Percentiles rank a stretch among this genome's conserved stretches.
These are phyloP conservation scores for Colaptes auratus DNA, from an alignment of 2,113 vertebrate species.

Conservation along the genomic window DNA sequence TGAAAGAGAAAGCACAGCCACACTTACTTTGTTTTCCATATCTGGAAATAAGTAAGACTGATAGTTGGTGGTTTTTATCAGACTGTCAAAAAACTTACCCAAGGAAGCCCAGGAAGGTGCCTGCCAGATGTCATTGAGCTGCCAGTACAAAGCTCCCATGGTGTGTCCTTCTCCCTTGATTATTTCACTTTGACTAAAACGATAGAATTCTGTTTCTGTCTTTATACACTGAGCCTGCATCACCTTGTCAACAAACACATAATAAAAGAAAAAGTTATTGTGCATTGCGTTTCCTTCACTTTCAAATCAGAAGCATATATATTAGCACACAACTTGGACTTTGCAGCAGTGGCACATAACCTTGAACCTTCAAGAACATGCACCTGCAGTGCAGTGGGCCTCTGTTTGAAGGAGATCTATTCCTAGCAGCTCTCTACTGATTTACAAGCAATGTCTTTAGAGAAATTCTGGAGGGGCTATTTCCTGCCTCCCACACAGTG, in stretches of 20 bases:
- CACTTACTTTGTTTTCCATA: background rate
- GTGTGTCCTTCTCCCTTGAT: slow-evolving; percentile 84
- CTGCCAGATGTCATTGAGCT: slow-evolving; percentile 97
- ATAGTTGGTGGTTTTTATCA: background rate
- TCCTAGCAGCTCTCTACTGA: background rate
- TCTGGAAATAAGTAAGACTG: background rate
- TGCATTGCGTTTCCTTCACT: background rate
- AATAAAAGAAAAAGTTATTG: background rate
- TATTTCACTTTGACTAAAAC: slow-evolving; percentile 86
- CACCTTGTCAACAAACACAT: slow-evolving; percentile 79
- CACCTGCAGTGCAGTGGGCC: background rate
- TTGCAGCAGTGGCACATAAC: background rate
- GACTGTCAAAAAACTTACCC: slow-evolving; percentile 75
- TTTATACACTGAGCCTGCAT: slow-evolving; percentile 96
- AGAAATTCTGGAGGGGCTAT: background rate
- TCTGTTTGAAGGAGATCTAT: background rate
- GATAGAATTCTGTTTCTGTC: slow-evolving; percentile 92
- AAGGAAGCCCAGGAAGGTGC: slow-evolving; percentile 96
- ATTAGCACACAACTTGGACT: background rate
- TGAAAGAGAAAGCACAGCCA: background rate
- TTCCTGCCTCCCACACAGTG: background rate
- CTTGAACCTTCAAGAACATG: background rate
- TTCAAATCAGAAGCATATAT: background rate
- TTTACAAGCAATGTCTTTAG: background rate
- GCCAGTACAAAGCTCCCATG: slow-evolving; percentile 97